A percentile compares a stretch with the other conserved stretches of the same genome.
Conservation (phyloP, 2,113 vertebrate species). For the Urocitellus parryii region DNA sequence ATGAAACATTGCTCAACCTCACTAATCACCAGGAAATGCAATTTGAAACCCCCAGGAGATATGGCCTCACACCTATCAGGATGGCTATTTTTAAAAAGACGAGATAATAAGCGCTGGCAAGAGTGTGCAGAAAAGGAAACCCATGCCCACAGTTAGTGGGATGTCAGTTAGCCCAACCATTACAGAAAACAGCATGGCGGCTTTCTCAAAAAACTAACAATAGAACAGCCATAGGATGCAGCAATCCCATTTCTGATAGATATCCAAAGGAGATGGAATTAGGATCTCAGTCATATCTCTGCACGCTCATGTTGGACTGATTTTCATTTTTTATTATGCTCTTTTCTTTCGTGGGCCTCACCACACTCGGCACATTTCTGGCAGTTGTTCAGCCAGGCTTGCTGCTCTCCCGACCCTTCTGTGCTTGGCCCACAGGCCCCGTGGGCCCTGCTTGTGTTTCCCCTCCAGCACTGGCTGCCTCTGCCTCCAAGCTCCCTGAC, state of each 20-base stretch:
- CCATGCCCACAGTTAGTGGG: rapidly evolving
- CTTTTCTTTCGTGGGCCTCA: background rate
- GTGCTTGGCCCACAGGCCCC: background rate
- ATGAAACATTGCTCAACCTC: no score
- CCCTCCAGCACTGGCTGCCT: no score
- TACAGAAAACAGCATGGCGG: background rate
- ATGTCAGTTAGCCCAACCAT: background rate
- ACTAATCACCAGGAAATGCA: background rate
- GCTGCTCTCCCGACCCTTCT: background rate
- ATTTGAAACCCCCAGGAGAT: background rate
- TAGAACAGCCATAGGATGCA: no score
- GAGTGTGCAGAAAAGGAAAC: background rate
- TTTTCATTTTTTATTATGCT: background rate
- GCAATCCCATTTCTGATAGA: background rate
- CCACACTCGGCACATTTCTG: background rate
- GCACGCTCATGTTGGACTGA: no score
- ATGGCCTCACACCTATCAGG: background rate
- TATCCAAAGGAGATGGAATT: background rate
- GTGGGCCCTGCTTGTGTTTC: background rate
- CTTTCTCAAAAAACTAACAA: background rate
- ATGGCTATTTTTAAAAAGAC: background rate
- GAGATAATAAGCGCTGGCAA: background rate
- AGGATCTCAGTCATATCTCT: no score
- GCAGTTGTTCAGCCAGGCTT: background rate
- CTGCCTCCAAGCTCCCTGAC: background rate